Evolutionary conservation across 1,140 invertebrate genomes (phyloP), one percentile per base, ranked within the genome.

Genomic region (Neocloeon triangulifer): DNA sequence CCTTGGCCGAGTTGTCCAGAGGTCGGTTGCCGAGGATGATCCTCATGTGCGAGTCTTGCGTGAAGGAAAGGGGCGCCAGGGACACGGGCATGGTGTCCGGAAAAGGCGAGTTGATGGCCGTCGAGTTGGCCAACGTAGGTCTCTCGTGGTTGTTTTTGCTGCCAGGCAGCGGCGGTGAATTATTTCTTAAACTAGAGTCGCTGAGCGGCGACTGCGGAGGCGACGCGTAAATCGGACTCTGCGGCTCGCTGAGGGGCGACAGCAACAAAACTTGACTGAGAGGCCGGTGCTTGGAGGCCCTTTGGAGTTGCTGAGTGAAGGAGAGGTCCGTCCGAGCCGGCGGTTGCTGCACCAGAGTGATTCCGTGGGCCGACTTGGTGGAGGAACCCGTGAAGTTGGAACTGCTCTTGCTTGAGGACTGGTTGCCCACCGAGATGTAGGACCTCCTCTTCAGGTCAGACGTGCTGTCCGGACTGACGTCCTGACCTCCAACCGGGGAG

Each of bases 31-130:
- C 80, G 36, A 88, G 52, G 44, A 86, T 85, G 37, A 85, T 85
- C 41, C 78, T 62, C 80, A 88, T 85, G 42, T 86, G 80, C 6
- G 80, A 81, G 49, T 86, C 79, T 6, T 78, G 60, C 19, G 74
- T 74, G 51, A 84, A 82, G 45, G 81, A 75, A 12, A 56, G 57
- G 38, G 12, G 53, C 49, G 0, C 53, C 43, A 1, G 45, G 44
- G 14, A 6, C 45, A 39, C 9, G 44, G 47, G 14, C 47, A 40
- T 21, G 49, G 47, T 12, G 47, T 37, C 37, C 53, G 53, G 37
- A 55, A 54, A 14, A 50, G 48, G 35, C 52, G 44, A 26, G 50
- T 55, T 34, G 37, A 34, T 28, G 15, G n/a, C 15, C 23, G 23
- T 26, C 32, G 12, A 23, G 22, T 15, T 56, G 52, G 33, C 55